Percentiles rank a stretch among this genome's conserved stretches.
Evolutionary conservation across 2,797 vertebrate species (phyloP).

Genomic region (Coccyzus lansbergi): DNA sequence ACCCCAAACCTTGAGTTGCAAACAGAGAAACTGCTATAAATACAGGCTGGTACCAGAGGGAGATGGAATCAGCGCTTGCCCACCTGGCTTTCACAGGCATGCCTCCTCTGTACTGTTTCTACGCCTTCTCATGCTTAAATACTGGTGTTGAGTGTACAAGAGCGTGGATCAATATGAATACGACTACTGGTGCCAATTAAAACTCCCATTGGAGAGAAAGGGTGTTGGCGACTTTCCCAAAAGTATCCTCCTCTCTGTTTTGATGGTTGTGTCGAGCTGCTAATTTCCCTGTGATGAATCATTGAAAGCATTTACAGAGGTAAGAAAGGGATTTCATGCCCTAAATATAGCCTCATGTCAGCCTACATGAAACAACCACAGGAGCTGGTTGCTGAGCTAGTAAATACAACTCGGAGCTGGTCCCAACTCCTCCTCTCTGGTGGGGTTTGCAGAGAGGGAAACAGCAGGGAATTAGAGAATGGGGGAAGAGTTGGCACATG

Average conservation of each 20-base stretch:
- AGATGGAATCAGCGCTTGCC: not conserved
- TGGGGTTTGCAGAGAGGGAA: not conserved
- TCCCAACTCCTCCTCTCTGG: not conserved
- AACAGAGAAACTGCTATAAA: not conserved
- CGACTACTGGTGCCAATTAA: not conserved
- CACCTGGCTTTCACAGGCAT: not conserved
- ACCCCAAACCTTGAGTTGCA: not conserved
- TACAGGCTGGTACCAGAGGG: not conserved
- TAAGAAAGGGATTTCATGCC: constrained; percentile 18
- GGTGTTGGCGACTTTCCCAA: not conserved
- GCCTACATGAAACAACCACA: not conserved
- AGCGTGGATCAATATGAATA: not conserved
- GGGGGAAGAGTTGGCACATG: rapidly evolving
- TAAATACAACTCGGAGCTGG: not conserved
- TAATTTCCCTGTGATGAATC: constrained; percentile 21
- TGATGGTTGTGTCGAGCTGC: not conserved
- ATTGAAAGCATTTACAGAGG: constrained; percentile 7
- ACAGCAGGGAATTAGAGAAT: not conserved
- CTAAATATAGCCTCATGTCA: constrained; percentile 19
- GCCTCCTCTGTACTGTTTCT: constrained; percentile 1
- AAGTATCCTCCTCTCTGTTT: constrained; percentile 25
- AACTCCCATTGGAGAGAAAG: not conserved
- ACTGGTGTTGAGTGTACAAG: not conserved
- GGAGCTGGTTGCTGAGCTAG: constrained; percentile 3
- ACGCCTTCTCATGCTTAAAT: not conserved